phyloP scores from a whole-genome alignment of 23 tunicate genomes.

The Corella eumyota region DNA sequence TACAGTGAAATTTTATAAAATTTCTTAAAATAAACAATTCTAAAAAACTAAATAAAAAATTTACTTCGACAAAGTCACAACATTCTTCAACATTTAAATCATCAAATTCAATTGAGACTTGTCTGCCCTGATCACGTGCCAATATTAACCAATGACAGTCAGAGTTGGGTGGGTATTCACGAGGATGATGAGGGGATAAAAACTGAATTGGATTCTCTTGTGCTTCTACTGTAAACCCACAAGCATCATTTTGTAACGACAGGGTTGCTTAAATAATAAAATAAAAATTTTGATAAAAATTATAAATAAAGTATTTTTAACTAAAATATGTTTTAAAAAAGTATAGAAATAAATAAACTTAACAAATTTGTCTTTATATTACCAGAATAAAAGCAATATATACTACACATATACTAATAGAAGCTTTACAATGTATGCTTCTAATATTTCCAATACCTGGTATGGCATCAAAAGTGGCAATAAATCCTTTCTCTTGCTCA shows the following conservation, averaged over 20 bases:
- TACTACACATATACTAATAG: no score
- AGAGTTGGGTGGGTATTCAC: background rate
- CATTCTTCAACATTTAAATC: slow-evolving; percentile 1
- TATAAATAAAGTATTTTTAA: no score
- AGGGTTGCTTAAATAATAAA: no score
- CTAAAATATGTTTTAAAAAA: no score
- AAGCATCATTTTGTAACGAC: background rate
- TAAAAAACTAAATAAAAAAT: background rate
- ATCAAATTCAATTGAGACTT: background rate
- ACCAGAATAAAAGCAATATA: no score
- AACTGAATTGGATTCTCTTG: background rate
- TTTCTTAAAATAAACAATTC: background rate
- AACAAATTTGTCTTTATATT: no score
- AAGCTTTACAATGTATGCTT: no score
- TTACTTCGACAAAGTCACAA: background rate
- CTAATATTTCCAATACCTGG: slow-evolving; percentile 5
- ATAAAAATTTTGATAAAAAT: no score
- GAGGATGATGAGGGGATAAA: background rate
- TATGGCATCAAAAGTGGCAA: background rate
- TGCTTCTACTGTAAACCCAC: slow-evolving; percentile 1
- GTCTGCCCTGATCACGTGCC: slow-evolving; percentile 2
- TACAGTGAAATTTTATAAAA: background rate
- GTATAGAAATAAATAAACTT: no score
- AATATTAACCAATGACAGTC: slow-evolving; percentile 8
- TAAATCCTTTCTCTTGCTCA: background rate